A percentile compares a stretch with the other conserved stretches of the same genome.
These are phyloP conservation scores for Holocentrus rufus DNA, from an alignment of 2,797 vertebrate genomes.

Conservation along the genomic window DNA sequence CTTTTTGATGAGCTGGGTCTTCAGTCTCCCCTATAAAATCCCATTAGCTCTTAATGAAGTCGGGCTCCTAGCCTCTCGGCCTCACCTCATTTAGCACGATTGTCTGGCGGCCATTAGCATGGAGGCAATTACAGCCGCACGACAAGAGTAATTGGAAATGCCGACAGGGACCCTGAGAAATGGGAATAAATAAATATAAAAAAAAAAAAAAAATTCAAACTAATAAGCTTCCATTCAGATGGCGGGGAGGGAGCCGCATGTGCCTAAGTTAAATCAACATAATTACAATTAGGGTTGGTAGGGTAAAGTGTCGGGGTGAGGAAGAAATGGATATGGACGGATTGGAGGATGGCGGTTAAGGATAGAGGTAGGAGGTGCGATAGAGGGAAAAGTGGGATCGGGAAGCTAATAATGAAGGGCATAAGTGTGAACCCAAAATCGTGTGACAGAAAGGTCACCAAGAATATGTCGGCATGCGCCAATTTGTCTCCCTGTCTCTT, in stretches of 20 bases:
- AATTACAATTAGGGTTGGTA: conserved; percentile 97
- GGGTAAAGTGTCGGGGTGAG: conserved; percentile 77
- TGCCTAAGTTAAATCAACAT: conserved; percentile 99
- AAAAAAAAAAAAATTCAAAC: conserved; percentile 90
- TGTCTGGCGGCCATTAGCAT: conserved; percentile 99
- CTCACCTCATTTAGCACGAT: conserved; percentile 99
- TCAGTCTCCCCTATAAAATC: conserved; percentile 89
- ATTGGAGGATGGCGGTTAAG: conserved; percentile 70
- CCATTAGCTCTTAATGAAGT: conserved; percentile 99
- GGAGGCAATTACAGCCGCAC: conserved; percentile 99
- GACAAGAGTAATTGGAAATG: conserved; percentile 99
- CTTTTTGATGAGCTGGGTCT: conserved; percentile 87
- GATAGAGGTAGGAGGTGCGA: conserved; percentile 57
- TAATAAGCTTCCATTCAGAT: conserved; percentile 96
- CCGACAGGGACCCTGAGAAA: conserved; percentile 98
- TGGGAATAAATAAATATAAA: conserved; percentile 96
- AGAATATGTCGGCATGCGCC: not conserved
- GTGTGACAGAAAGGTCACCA: conserved; percentile 51
- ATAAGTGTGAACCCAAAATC: conserved; percentile 40
- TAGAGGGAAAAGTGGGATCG: conserved; percentile 62
- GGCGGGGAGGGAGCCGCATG: conserved; percentile 88
- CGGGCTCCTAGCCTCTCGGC: conserved; percentile 97
- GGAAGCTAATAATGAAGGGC: conserved; percentile 60
- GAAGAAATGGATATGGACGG: conserved; percentile 74
- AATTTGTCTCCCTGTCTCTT: conserved; percentile 23